phyloP scores from a whole-genome alignment of 2,797 vertebrate species.

The Discoglossus pictus region DNA sequence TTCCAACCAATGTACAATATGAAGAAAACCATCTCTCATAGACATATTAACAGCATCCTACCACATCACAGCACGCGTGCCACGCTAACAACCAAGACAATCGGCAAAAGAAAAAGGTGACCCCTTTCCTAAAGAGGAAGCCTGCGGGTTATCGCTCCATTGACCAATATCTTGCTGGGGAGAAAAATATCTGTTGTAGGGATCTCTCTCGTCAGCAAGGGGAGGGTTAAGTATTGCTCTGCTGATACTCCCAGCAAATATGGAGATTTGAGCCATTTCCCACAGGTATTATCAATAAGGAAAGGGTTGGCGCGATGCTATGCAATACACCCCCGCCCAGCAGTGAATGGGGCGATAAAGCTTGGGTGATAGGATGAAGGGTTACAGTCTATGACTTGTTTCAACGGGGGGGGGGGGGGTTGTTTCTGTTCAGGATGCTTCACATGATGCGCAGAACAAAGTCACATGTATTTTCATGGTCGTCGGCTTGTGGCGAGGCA shows the following conservation, averaged over 20 bases:
- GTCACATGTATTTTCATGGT: conserved; percentile 39
- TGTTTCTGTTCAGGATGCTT: conserved; percentile 10
- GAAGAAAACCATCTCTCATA: conserved; percentile 11
- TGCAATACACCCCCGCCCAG: conserved; percentile 12
- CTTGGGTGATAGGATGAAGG: conserved; percentile 17
- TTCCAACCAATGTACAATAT: conserved; percentile 7
- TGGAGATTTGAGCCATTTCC: conserved; percentile 11
- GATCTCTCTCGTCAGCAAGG: conserved; percentile 20
- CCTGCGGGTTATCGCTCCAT: conserved; percentile 31
- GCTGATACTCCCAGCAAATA: conserved; percentile 25
- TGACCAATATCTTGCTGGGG: conserved; percentile 12
- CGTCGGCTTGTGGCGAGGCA: conserved; percentile 17
- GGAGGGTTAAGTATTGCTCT: conserved; percentile 45
- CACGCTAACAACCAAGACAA: conserved; percentile 40
- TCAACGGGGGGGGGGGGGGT: background rate
- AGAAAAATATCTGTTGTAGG: conserved; percentile 10
- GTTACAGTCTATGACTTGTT: conserved; percentile 27
- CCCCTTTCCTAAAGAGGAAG: conserved; percentile 17
- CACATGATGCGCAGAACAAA: conserved; percentile 42
- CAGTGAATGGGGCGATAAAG: conserved; percentile 20
- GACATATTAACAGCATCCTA: conserved; percentile 31
- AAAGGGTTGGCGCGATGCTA: conserved; percentile 16
- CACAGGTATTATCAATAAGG: conserved; percentile 19
- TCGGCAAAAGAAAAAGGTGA: conserved; percentile 20
- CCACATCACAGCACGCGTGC: conserved; percentile 29